Base-by-base conservation (phyloP, 2,888 invertebrate species). In the Lasioglossum vierecki region DNA sequence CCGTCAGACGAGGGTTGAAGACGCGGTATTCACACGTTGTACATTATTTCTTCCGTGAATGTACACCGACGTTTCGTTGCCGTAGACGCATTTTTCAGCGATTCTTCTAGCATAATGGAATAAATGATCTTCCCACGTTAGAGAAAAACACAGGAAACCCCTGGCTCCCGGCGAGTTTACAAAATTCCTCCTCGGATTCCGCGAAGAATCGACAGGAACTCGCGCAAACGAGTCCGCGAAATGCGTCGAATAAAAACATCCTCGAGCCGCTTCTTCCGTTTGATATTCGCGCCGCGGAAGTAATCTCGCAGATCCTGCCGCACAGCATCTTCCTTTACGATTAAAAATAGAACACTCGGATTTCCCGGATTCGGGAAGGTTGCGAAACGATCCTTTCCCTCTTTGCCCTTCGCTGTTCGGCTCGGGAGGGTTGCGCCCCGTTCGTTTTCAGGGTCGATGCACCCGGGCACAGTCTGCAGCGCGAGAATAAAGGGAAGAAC, bases 301-400 rank as follows among this genome's bases (percentile, higher is more conserved):
- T 49, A 63, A 80, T 79, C 57, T 70, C 35, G 39, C 60, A 73
- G 73, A 71, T 83, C 73, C 73, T 83, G 39, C 68, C 73, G 44
- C 66, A n/a, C 73, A 30, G n/a, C 70, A 71, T 49, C 26, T 44
- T 46, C 60, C 63, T 35, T 72, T n/a, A 35, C 72, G 60, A 79
- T 85, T 76, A 79, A 83, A 85, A 60, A 66, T 66, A 63, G 68
- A 79, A 68, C 70, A 71, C 44, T 49, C 72, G 74, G 11, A 41
- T 18, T 30, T 4, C 49, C 13, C 8, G 44, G 74, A 71, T 66
- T 44, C 30, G 41, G 53, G 26, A 11, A 46, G 68, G 15, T 39
- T 68, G 35, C 22, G 9, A 8, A 8, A 35, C 68, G 15, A 22
- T 39, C 22, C 15, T 18, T 39, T 68, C 39, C 39, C 39, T 4